Conservation (phyloP, 2,797 vertebrate species). For the Threskiornis aethiopicus region DNA sequence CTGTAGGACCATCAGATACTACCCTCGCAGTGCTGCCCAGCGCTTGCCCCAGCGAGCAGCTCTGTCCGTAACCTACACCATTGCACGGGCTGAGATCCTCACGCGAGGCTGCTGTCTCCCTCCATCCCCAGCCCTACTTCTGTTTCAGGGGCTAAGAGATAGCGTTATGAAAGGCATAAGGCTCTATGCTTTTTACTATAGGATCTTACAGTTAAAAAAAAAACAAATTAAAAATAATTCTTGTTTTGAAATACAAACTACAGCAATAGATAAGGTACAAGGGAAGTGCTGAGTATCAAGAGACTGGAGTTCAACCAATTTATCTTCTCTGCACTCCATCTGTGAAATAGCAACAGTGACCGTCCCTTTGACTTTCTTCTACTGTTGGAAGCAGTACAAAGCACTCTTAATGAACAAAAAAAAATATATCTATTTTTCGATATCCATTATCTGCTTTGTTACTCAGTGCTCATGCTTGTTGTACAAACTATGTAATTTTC, state of each 20-base stretch:
- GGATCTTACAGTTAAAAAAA: not conserved
- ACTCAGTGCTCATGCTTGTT: not conserved
- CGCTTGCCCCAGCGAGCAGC: not conserved
- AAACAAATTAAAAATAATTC: not conserved
- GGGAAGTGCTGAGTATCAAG: not conserved
- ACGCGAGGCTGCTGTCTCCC: not conserved
- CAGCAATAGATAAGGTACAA: not conserved
- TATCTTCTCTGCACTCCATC: not conserved
- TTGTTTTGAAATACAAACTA: not conserved
- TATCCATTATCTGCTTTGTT: slow-evolving; percentile 36
- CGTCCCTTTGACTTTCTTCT: not conserved
- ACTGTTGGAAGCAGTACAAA: slow-evolving; percentile 35
- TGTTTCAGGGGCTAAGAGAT: not conserved
- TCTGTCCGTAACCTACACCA: rapidly evolving
- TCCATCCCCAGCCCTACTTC: not conserved
- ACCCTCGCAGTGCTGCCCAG: not conserved
- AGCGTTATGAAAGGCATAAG: not conserved
- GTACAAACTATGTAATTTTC: not conserved
- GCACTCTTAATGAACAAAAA: not conserved
- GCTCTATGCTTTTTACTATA: not conserved
- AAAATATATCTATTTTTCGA: not conserved
- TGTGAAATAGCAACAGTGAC: slow-evolving; percentile 15
- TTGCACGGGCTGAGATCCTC: not conserved
- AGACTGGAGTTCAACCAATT: slow-evolving; percentile 17
- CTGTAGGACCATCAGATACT: not conserved